Evolutionary conservation across 2,888 invertebrate genomes (phyloP), one percentile per base, ranked within the genome.

Genomic region (Pilophorus perplexus): DNA sequence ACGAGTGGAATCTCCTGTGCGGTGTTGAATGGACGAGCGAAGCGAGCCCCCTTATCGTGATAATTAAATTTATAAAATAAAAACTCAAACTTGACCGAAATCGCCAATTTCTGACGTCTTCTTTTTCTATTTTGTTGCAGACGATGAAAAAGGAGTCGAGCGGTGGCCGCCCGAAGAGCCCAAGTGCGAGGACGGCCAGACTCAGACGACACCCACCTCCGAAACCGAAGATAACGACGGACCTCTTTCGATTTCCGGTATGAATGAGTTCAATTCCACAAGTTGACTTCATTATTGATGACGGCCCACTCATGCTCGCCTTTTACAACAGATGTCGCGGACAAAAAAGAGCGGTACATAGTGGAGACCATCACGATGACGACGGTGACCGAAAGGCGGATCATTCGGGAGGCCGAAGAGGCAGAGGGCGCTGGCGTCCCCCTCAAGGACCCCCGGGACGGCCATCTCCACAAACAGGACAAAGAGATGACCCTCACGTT

Each of bases 291-390:
- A 8, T 6, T 8, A 33, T 6, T 12, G 33, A 33, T 8, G 12
- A 33, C 33, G 33, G 12, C 12, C 33, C 33, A 33, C 6, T 8
- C 6, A 33, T 33, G 12, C 6, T 33, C 6, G 33, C 33, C 33
- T 33, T 33, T 33, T 12, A 33, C 33, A 8, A 33, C 33, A 46
- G 62, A 59, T 8, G 25, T 33, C 12, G 33, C 44, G 12, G 62
- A 69, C 37, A 69, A 75, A 60, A 77, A 77, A 62, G 82, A 82
- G 73, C 79, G 81, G 64, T 83, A 82, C 75, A 81, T 85, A 75
- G 81, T 85, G 75, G 85, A 85, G 77, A 84, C 85, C 71, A 83
- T 85, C 75, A 84, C 84, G 72, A 83, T 84, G 84, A 84, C 85
- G 73, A 84, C 84, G 71, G 83, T 84, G 71, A 84, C 84, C 72